A percentile compares a stretch with the other conserved stretches of the same genome.
Conservation (phyloP, 2,797 vertebrate species). For the Sebastes hubbsi region DNA sequence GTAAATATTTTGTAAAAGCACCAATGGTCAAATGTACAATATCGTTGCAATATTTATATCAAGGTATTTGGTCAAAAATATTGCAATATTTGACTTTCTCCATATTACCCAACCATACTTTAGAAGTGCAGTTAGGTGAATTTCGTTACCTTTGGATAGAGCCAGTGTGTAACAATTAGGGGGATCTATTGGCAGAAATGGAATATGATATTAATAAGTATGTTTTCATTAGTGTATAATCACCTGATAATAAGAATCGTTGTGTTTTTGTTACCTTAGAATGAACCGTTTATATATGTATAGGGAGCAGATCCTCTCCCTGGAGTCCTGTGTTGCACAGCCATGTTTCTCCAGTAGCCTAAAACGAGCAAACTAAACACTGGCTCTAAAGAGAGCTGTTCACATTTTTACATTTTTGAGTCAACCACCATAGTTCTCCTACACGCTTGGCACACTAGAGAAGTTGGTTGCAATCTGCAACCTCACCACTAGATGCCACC, state of each 20-base stretch:
- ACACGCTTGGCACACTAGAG: background rate
- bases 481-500: background rate
- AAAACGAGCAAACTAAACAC: background rate
- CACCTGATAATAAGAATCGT: background rate
- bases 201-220: background rate
- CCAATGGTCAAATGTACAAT: too few relatives aligned
- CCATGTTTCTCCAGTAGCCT: background rate
- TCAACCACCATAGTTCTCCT: background rate
- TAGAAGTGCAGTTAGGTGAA: too few relatives aligned
- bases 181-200: background rate
- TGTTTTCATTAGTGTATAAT: background rate
- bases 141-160: too few relatives aligned
- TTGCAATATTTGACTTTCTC: too few relatives aligned
- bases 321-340: background rate
- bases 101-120: too few relatives aligned
- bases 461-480: background rate
- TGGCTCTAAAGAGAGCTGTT: too few relatives aligned
- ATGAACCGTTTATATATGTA: background rate
- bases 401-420: too few relatives aligned
- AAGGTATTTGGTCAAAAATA: too few relatives aligned
- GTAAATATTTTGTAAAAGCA: too few relatives aligned
- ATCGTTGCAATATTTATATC: too few relatives aligned
- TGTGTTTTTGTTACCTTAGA: background rate
- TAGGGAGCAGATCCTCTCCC: background rate
- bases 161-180: background rate